Evolutionary conservation across 2,113 vertebrate genomes (phyloP).

Genomic region (Odocoileus hemionus): DNA sequence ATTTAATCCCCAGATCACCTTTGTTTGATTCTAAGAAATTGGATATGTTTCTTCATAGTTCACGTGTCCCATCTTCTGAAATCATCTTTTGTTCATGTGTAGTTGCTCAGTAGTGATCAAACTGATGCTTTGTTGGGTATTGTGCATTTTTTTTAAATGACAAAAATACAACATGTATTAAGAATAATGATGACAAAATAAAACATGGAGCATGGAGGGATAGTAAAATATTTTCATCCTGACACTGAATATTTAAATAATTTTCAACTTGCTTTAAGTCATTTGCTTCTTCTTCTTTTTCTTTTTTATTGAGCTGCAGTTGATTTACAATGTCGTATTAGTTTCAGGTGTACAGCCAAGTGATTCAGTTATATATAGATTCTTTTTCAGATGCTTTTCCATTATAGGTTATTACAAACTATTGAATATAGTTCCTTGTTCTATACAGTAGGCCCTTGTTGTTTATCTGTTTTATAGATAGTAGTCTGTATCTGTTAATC

Average conservation of each 20-base stretch:
- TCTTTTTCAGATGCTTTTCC: not conserved
- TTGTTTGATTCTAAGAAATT: not conserved
- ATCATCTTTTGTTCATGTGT: not conserved
- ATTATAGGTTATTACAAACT: not conserved
- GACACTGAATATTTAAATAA: not conserved
- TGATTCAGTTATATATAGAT: not conserved
- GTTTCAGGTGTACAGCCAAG: not conserved
- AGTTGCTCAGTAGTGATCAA: not conserved
- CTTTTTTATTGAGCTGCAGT: not conserved
- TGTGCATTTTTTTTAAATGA: not conserved
- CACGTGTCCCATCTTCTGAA: not conserved
- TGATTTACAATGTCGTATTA: not conserved
- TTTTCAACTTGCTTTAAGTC: not conserved
- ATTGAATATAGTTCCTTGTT: not conserved
- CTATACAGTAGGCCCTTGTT: not conserved
- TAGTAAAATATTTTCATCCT: not conserved
- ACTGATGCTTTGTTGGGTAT: not conserved
- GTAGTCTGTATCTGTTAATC: not conserved
- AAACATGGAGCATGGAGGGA: not conserved
- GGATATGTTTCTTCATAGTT: not conserved
- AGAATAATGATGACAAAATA: not conserved
- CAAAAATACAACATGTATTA: not conserved
- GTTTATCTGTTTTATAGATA: not conserved
- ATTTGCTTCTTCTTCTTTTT: not conserved
- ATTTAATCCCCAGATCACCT: not conserved